Base-by-base conservation (phyloP, 2,113 vertebrate species). In the Tupaia chinensis region DNA sequence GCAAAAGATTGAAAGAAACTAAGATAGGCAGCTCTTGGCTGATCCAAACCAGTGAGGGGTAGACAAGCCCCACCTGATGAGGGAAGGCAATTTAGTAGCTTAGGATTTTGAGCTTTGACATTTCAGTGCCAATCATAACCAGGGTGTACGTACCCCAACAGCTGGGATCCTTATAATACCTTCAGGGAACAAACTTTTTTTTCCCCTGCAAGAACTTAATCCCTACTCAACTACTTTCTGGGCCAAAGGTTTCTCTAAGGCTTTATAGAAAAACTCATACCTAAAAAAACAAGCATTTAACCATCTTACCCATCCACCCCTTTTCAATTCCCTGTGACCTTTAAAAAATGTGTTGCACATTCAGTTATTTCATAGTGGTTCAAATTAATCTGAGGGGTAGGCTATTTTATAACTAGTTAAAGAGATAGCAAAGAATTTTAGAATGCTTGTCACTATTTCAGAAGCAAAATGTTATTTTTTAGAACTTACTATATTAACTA, bases 191-290 rank as follows among this genome's bases (percentile, higher is more conserved):
- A 97, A 91, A 95, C 79, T 83, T 81, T 92, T 95, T 32, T 58
- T 81, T 34, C 4, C 9, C 17, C 70, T 69, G 74, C 16, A 97
- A 93, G 91, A 95, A 95, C 76, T 95, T 98, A 98, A 97, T 97
- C 78, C 94, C 53, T 89, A 93, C 83, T 97, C 96, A 96, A 95
- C 91, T 91, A 76, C 85, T 97, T 95, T 97, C 92, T 97, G 56
- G 92, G 85, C 91, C 92, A 98, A 97, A 97, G 88, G 79, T 97
- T 97, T 97, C 89, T 89, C 70, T 72, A 80, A 94, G 72, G 82
- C 78, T 95, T 98, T 97, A 87, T 17, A 95, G 96, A 95, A 98
- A 97, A 97, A 94, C 61, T 74, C 56, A 86, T 25, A 86, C 77
- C n/a, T 58, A 15, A 86, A 96, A 88, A 73, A 96, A 72, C 93